Base-by-base conservation (phyloP, 2,888 invertebrate genomes). In the Aplocera efformata region DNA sequence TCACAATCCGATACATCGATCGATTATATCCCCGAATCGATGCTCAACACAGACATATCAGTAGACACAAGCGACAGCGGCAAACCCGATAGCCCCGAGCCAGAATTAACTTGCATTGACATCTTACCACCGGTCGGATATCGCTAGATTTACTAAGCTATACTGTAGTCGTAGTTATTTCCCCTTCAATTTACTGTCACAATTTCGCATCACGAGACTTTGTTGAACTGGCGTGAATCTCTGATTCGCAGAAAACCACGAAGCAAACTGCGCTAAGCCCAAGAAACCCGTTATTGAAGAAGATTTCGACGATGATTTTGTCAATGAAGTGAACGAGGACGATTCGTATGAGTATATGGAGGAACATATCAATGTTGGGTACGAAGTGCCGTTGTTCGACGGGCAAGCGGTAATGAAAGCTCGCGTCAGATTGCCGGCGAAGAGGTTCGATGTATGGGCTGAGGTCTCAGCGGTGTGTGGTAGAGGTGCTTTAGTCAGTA, bases 31-130 rank as follows among this genome's bases (percentile, higher is more conserved):
- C 60, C 66, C n/a, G 74, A 66, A 46, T 17, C 13, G 13, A 65
- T 72, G 42, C 53, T 74, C 33, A 79, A 78, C 54, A 77, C 79
- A 24, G 80, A 81, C 56, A 81, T 77, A 60, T 82, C 82, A 24
- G 79, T 79, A 72, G 83, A 83, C 51, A 82, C 82, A 44, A 85
- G 82, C 47, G 85, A 85, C 57, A 85, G 84, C 54, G 84, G 84
- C 50, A 85, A 85, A 58, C 84, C 85, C 6, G 84, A 85, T 51
- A 85, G 85, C 53, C 84, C 85, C 6, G 84, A 82, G 56, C 82
- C 83, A 5, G 84, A 85, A 38, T 52, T 83, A 42, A 71, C 79
- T 20, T 86, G 86, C 56, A 65, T 80, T 35, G 81, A 86, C 51
- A 75, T 86, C 29, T 78, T 84, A 33, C 86, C 86, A 27, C 86